Percentiles rank a stretch among this genome's conserved stretches.
phyloP scores from a whole-genome alignment of 2,797 vertebrate species.

The Crenuchus spilurus region DNA sequence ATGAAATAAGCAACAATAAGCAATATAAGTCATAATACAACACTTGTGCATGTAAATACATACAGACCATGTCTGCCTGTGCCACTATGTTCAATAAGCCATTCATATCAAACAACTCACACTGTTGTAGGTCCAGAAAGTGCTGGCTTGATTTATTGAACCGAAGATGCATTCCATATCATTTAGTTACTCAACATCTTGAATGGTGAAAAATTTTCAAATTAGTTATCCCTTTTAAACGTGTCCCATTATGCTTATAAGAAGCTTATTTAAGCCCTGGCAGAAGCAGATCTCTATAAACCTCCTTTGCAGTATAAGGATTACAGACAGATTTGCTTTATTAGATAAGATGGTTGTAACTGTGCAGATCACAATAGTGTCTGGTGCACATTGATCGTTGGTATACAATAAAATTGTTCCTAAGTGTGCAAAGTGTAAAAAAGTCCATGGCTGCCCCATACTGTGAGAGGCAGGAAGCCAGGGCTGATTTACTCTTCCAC shows the following conservation, averaged over 20 bases:
- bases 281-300: slow-evolving; percentile 45
- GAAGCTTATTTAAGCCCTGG: slow-evolving; percentile 42
- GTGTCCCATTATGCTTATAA: slow-evolving; percentile 11
- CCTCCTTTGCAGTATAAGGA: slow-evolving; percentile 61
- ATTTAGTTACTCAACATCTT: slow-evolving; percentile 58
- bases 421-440: slow-evolving; percentile 65
- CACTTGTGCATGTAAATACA: not conserved
- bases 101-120: not conserved
- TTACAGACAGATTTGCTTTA: slow-evolving; percentile 59
- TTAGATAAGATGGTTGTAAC: slow-evolving; percentile 52
- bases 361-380: slow-evolving; percentile 50
- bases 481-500: slow-evolving; percentile 80
- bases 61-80: not conserved
- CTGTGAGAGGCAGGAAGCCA: slow-evolving; percentile 14
- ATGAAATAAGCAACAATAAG: too few relatives aligned
- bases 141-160: slow-evolving; percentile 77
- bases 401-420: slow-evolving; percentile 63
- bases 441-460: slow-evolving; percentile 60
- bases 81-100: not conserved
- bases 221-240: slow-evolving; percentile 68
- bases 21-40: not conserved
- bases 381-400: slow-evolving; percentile 56
- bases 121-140: slow-evolving; percentile 68
- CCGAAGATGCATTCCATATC: slow-evolving; percentile 53
- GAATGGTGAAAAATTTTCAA: slow-evolving; percentile 60